A percentile compares a stretch with the other conserved stretches of the same genome.
Conservation (phyloP, 2,797 vertebrate genomes). For the Sebastes diploproa region DNA sequence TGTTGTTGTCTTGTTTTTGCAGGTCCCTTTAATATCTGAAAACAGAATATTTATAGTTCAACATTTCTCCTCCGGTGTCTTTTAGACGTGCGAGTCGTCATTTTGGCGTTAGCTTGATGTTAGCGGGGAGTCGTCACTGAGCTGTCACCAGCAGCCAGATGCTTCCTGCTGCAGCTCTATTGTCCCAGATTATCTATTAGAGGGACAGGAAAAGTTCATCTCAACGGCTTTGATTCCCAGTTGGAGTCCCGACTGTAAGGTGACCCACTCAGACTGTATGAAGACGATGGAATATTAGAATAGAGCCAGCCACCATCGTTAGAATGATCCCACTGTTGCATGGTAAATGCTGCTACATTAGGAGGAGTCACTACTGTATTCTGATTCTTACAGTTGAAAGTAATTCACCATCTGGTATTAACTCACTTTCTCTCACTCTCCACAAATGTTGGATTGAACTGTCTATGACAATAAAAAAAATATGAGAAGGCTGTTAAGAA, state of each 20-base stretch:
- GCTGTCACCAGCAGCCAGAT: slow-evolving; percentile 11
- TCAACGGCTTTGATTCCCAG: not conserved
- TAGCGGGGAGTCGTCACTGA: slow-evolving; percentile 4
- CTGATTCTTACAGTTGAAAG: not conserved
- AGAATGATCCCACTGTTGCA: not conserved
- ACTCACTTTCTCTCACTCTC: not conserved
- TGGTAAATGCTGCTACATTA: not conserved
- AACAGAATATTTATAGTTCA: slow-evolving; percentile 39
- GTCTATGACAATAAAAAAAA: not conserved
- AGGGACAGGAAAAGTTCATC: not conserved
- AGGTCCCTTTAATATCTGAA: slow-evolving; percentile 7
- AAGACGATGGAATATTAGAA: not conserved
- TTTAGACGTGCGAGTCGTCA: not conserved
- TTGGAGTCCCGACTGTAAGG: not conserved
- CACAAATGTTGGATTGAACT: not conserved
- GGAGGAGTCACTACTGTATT: not conserved
- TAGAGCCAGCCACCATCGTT: not conserved
- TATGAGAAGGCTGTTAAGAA: not conserved
- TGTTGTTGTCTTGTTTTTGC: slow-evolving; percentile 9
- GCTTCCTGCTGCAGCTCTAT: not conserved
- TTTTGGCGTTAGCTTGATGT: slow-evolving; percentile 4
- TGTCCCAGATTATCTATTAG: not conserved
- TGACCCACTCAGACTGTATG: not conserved
- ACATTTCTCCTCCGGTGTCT: slow-evolving; percentile 18
- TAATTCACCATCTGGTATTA: not conserved